A percentile compares a stretch with the other conserved stretches of the same genome.
Evolutionary conservation across 2,888 invertebrate species (phyloP).

Genomic region (Biston stratarius): DNA sequence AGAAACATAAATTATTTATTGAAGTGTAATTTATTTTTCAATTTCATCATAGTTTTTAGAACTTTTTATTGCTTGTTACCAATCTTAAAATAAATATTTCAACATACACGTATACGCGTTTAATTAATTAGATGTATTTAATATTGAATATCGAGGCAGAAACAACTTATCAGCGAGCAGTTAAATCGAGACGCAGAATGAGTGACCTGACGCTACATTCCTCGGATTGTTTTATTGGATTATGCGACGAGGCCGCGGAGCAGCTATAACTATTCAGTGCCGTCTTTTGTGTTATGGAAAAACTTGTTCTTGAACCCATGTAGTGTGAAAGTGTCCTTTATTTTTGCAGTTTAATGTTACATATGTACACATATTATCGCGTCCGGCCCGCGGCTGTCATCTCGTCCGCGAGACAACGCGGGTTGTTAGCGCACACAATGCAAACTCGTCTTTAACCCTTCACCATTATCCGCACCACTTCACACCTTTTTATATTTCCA

Average conservation of each 20-base stretch:
- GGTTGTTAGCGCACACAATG: constrained; percentile 77
- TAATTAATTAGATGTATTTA: too few species aligned
- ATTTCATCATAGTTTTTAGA: too few species aligned
- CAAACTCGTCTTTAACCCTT: constrained; percentile 59
- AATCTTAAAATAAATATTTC: too few species aligned
- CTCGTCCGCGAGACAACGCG: constrained; percentile 58
- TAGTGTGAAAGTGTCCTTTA: constrained; percentile 86
- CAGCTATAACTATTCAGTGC: constrained; percentile 87
- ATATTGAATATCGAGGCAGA: too few species aligned
- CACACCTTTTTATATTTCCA: constrained; percentile 42
- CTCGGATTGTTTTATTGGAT: constrained; percentile 85
- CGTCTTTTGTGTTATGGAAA: constrained; percentile 87
- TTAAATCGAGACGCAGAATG: too few species aligned
- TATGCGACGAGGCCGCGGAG: constrained; percentile 84
- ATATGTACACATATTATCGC: constrained; percentile 87
- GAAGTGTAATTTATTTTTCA: too few species aligned
- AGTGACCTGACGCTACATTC: constrained; percentile 79
- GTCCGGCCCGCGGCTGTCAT: constrained; percentile 76
- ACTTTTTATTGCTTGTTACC: too few species aligned
- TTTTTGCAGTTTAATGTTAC: constrained; percentile 87
- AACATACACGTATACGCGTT: too few species aligned
- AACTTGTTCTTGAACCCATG: constrained; percentile 87
- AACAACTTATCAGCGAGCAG: too few species aligned
- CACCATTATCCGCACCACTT: constrained; percentile 57
- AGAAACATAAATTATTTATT: too few species aligned